These are phyloP conservation scores for Andrena cerasifolii DNA, from an alignment of 1,140 invertebrate species.

Conservation along the genomic window DNA sequence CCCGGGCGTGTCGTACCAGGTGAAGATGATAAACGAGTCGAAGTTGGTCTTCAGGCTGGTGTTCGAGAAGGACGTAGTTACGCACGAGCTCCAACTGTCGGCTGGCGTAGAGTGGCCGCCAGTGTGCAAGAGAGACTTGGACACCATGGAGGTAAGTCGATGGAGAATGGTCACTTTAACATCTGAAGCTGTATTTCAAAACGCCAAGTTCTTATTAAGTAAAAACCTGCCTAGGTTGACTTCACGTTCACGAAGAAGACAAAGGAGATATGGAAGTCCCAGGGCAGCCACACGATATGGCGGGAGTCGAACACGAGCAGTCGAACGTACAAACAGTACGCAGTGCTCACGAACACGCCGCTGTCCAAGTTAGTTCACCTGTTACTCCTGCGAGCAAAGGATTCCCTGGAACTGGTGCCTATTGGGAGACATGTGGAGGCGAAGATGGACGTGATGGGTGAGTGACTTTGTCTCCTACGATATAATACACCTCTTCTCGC, in stretches of 20 bases:
- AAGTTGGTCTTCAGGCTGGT: slow-evolving; percentile 69
- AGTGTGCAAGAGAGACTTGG: slow-evolving; percentile 66
- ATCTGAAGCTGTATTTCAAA: neutral
- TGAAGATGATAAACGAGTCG: slow-evolving; percentile 64
- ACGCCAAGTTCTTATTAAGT: neutral
- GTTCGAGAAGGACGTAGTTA: slow-evolving; percentile 63
- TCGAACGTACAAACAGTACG: slow-evolving; percentile 73
- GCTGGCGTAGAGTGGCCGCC: slow-evolving; percentile 78
- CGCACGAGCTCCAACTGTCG: slow-evolving; percentile 71
- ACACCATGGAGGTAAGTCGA: slow-evolving; percentile 70
- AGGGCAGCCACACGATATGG: slow-evolving; percentile 65
- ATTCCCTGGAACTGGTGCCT: slow-evolving; percentile 77
- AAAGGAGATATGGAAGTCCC: slow-evolving; percentile 74
- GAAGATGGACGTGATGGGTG: slow-evolving; percentile 77
- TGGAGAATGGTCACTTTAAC: neutral
- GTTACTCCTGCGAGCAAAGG: slow-evolving; percentile 72
- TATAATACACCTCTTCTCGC: too few species aligned
- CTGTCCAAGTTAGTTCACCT: slow-evolving; percentile 76
- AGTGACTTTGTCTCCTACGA: slow-evolving; percentile 10
- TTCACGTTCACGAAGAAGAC: slow-evolving; percentile 74
- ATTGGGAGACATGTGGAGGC: slow-evolving; percentile 76
- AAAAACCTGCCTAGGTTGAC: slow-evolving; percentile 63
- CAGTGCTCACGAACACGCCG: slow-evolving; percentile 74
- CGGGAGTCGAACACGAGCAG: slow-evolving; percentile 56
- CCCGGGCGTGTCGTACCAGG: slow-evolving; percentile 64